Evolutionary conservation across 1,140 invertebrate genomes (phyloP).

Genomic region (Neodiprion lecontei): DNA sequence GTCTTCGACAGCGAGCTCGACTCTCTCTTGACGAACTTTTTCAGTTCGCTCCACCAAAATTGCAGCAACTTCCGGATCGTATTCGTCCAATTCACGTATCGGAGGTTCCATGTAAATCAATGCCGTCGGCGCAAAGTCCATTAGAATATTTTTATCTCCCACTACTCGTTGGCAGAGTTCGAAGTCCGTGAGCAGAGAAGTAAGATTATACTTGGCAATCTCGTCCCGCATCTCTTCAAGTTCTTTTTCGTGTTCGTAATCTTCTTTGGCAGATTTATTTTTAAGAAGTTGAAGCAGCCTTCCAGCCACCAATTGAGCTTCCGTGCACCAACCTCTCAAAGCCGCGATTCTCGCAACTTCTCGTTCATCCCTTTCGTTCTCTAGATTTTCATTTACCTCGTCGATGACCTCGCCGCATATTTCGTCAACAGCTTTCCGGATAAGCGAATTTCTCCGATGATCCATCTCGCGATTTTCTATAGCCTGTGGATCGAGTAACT

Average conservation of each 20-base stretch:
- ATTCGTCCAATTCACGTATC: slow-evolving; percentile 21
- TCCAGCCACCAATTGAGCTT: slow-evolving; percentile 42
- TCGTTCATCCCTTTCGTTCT: slow-evolving; percentile 25
- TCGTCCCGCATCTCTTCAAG: slow-evolving; percentile 14
- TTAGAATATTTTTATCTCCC: slow-evolving; percentile 13
- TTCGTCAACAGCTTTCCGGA: slow-evolving; percentile 54
- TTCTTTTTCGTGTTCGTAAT: slow-evolving; percentile 8
- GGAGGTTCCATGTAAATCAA: slow-evolving; percentile 20
- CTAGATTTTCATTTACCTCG: slow-evolving; percentile 46
- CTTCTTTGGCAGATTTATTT: slow-evolving; percentile 9
- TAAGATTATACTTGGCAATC: slow-evolving; percentile 9
- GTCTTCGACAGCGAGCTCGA: slow-evolving; percentile 43
- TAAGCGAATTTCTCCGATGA: slow-evolving; percentile 34
- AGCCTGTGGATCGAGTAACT: slow-evolving; percentile 45
- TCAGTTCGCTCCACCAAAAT: slow-evolving; percentile 23
- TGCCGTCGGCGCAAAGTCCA: slow-evolving; percentile 23
- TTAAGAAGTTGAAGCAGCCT: slow-evolving; percentile 31
- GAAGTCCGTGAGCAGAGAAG: slow-evolving; percentile 1
- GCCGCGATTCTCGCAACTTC: slow-evolving; percentile 12
- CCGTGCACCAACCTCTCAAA: slow-evolving; percentile 22
- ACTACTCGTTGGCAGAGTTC: slow-evolving; percentile 6
- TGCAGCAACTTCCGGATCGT: slow-evolving; percentile 23
- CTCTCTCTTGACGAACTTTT: slow-evolving; percentile 10
- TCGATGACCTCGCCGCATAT: slow-evolving; percentile 53
- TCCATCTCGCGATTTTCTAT: slow-evolving; percentile 50